Conservation (phyloP, 2,888 invertebrate genomes). For the Silvanus unidentatus region DNA sequence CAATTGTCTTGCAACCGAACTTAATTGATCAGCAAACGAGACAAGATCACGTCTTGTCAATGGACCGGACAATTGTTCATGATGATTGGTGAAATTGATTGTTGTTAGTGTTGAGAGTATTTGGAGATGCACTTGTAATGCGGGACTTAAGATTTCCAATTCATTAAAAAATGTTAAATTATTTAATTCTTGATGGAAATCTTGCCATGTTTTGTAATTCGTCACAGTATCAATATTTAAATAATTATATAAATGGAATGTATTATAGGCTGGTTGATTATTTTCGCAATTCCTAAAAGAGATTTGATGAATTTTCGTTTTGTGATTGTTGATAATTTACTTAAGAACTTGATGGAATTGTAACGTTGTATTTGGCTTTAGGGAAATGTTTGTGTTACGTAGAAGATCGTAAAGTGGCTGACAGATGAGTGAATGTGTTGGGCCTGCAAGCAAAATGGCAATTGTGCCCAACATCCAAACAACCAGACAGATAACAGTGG, state of each 20-base stretch:
- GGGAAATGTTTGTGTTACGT: constrained; percentile 55
- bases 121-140: constrained; percentile 54
- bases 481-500: constrained; percentile 54
- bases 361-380: no score
- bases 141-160: constrained; percentile 54
- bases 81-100: constrained; percentile 54
- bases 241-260: constrained; percentile 64
- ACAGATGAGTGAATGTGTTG: constrained; percentile 65
- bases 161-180: constrained; percentile 38
- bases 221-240: constrained; percentile 64
- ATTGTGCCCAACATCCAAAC: constrained; percentile 57
- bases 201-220: constrained; percentile 60
- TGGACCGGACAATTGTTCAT: constrained; percentile 55
- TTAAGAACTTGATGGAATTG: no score
- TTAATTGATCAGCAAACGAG: constrained; percentile 60
- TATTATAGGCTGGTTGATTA: constrained; percentile 66
- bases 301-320: constrained; percentile 18
- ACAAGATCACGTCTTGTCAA: constrained; percentile 59
- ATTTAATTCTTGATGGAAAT: constrained; percentile 43
- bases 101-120: constrained; percentile 51
- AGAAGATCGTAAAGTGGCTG: constrained; percentile 64
- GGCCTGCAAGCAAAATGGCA: constrained; percentile 57
- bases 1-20: constrained; percentile 61
- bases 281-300: constrained; percentile 61
- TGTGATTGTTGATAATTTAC: no score